Evolutionary conservation across 2,113 vertebrate genomes (phyloP).

Genomic region (Sylvicapra grimmia): DNA sequence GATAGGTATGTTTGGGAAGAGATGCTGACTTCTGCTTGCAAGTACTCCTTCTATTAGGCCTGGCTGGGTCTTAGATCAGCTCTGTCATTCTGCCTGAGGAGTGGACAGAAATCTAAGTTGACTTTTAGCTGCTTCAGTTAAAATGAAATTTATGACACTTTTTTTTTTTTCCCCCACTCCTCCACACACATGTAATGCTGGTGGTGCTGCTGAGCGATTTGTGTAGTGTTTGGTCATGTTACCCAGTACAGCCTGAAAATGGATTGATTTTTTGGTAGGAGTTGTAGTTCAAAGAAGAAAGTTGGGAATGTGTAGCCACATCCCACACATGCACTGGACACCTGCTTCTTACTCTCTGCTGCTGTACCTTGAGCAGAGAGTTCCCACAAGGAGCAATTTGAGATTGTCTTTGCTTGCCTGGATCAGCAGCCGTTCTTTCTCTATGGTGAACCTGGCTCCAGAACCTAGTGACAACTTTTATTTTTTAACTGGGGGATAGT

Average conservation of each 20-base stretch:
- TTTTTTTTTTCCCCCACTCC: neutral
- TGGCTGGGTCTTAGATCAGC: neutral
- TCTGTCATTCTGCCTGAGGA: neutral
- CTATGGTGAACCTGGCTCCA: neutral
- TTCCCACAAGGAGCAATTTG: neutral
- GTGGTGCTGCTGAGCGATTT: neutral
- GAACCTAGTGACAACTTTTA: neutral
- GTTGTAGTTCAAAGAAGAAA: neutral
- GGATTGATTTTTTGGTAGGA: neutral
- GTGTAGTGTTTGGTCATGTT: neutral
- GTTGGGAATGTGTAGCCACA: neutral
- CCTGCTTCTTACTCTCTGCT: fast-evolving
- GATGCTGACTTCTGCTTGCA: neutral
- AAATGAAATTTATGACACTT: neutral
- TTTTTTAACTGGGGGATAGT: neutral
- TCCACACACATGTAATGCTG: neutral
- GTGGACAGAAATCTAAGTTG: neutral
- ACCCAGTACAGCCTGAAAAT: neutral
- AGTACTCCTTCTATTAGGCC: neutral
- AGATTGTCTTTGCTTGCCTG: neutral
- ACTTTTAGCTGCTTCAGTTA: neutral
- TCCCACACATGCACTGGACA: neutral
- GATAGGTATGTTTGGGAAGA: slow-evolving; percentile 82
- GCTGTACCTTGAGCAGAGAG: neutral
- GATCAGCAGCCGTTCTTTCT: slow-evolving; percentile 28